phyloP scores from a whole-genome alignment of 1,140 invertebrate species.

The Bombus ignitus region DNA sequence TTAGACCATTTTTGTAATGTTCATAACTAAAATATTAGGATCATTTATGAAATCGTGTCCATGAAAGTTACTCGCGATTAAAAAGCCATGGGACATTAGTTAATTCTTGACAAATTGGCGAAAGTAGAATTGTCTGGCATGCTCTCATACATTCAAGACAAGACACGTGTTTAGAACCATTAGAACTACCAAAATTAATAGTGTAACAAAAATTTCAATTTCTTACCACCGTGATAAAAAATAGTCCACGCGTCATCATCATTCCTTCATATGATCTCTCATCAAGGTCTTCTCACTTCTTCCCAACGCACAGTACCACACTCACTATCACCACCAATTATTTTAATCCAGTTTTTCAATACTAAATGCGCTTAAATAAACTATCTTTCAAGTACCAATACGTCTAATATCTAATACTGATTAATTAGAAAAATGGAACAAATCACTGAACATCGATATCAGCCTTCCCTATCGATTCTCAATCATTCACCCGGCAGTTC shows the following conservation, averaged over 20 bases:
- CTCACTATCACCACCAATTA: slow-evolving; percentile 18
- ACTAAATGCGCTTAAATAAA: not conserved
- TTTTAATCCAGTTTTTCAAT: not conserved
- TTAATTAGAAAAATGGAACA: not conserved
- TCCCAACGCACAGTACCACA: not conserved
- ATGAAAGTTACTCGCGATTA: slow-evolving; percentile 10
- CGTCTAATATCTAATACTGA: not conserved
- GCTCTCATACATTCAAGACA: not conserved
- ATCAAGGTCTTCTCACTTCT: slow-evolving; percentile 4
- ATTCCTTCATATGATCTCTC: not conserved
- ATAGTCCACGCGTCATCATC: slow-evolving; percentile 21
- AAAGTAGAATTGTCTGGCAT: slow-evolving; percentile 5
- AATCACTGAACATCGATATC: not conserved
- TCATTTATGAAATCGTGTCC: not conserved
- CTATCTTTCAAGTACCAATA: not conserved
- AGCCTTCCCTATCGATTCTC: not conserved
- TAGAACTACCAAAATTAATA: no score
- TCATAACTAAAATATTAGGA: not conserved
- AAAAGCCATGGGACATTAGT: not conserved
- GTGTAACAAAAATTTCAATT: not conserved
- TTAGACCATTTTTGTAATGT: not conserved
- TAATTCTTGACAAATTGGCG: slow-evolving; percentile 9
- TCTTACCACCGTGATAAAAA: slow-evolving; percentile 22
- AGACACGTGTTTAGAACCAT: no score
- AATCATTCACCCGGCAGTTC: not conserved